Conservation (phyloP, 2,113 vertebrate genomes). For the Aspiorhynchus laticeps region DNA sequence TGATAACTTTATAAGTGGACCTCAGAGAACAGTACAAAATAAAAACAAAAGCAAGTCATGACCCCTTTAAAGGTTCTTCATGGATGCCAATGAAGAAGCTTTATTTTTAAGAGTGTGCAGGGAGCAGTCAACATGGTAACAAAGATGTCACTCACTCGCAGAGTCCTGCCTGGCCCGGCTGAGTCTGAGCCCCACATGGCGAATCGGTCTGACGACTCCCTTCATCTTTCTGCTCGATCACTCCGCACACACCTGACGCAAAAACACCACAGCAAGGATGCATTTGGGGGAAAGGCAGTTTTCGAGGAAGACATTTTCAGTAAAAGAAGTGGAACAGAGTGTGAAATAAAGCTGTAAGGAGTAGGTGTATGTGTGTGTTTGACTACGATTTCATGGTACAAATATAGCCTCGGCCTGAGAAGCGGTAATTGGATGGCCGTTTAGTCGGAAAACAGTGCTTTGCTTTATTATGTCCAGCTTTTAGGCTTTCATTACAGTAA, state of each 20-base stretch:
- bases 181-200: conserved; percentile 85
- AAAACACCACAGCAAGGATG: conserved; percentile 1
- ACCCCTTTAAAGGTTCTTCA: not conserved
- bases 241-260: conserved; percentile 81
- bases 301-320: conserved; percentile 9
- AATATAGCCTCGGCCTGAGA: conserved; percentile 31
- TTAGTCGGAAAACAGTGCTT: conserved; percentile 22
- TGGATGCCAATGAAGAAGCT: not conserved
- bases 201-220: conserved; percentile 79
- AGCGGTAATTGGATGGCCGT: conserved; percentile 30
- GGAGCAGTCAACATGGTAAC: not conserved
- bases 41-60: too few species aligned
- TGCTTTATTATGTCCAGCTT: conserved; percentile 30
- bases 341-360: conserved; percentile 32
- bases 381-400: conserved; percentile 30
- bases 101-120: not conserved
- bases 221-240: conserved; percentile 89
- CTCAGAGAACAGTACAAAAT: too few species aligned
- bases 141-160: conserved; percentile 79
- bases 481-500: conserved; percentile 14
- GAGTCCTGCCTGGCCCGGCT: conserved; percentile 82
- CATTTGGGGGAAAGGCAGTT: not conserved
- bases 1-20: too few species aligned
- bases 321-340: conserved; percentile 21
- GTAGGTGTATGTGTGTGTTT: conserved; percentile 22